Base-by-base conservation (phyloP, 53 echinoderm and acorn worm genomes). In the Crossaster papposus region DNA sequence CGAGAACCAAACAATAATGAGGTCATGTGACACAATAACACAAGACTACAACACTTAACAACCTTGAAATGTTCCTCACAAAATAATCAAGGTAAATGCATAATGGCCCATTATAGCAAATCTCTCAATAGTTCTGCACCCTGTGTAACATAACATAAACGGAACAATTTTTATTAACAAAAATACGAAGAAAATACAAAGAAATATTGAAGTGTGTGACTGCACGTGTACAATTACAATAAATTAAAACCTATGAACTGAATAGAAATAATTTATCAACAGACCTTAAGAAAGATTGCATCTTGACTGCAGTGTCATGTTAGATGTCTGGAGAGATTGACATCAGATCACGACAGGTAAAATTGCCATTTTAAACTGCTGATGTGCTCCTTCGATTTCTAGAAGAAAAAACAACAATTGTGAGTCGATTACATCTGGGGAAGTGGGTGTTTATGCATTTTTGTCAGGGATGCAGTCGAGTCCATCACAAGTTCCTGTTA, bases 361-460 rank as follows among this genome's bases (percentile, higher is more conserved):
- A 68, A 11, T 33, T 73, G 32, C 33, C 5, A 17, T 2, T n/a
- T 34, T 36, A 73, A 14, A 73, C 7, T 73, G 74, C 14, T 73
- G 74, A 15, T 32, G 74, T 73, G 35, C 74, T 73, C 15, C 33
- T 73, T 73, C 74, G 23, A 36, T 73, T 73, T 32, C 74, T 73
- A 36, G 28, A 73, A 17, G 29, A 30, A 23, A 18, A 10, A 73
- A 33, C 2, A 73, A 35, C 13, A 73, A 20, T 58, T 18, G 2
- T 18, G 58, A 20, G 22, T 44, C 9, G 44, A 58, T 58, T 58
- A 18, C 58, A 58, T 18, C 58, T 58, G 58, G 44, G n/a, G n/a
- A n/a, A n/a, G n/a, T n/a, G n/a, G n/a, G n/a, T n/a, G n/a, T n/a
- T n/a, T n/a, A n/a, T n/a, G n/a, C n/a, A n/a, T n/a, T n/a, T n/a